A percentile compares a stretch with the other conserved stretches of the same genome.
phyloP scores from a whole-genome alignment of 2,888 invertebrate species.

The Drepanosiphum platanoidis region DNA sequence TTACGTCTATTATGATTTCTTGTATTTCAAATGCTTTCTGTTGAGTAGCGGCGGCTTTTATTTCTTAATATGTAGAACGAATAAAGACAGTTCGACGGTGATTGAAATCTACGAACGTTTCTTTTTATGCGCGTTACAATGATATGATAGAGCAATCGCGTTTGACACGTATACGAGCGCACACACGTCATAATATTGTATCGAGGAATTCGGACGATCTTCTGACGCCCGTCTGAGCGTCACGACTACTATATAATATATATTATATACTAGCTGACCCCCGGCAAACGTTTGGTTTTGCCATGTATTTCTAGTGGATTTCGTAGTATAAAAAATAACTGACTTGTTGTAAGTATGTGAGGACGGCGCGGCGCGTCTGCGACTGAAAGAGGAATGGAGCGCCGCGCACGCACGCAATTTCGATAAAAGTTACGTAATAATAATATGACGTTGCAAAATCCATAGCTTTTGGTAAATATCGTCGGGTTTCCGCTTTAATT shows the following conservation, averaged over 20 bases:
- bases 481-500: too few species aligned
- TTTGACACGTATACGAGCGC: not conserved
- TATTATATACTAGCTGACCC: too few species aligned
- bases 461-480: too few species aligned
- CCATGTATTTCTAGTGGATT: too few species aligned
- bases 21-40: not conserved
- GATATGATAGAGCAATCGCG: slow-evolving; percentile 27
- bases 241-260: not conserved
- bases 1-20: not conserved
- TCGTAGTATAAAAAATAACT: too few species aligned
- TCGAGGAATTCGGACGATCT: slow-evolving; percentile 19
- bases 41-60: not conserved
- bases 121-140: not conserved
- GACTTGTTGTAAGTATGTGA: too few species aligned
- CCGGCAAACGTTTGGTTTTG: too few species aligned
- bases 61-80: not conserved
- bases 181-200: not conserved
- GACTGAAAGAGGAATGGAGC: too few species aligned
- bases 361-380: too few species aligned
- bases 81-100: not conserved
- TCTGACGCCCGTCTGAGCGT: not conserved
- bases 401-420: too few species aligned
- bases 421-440: too few species aligned
- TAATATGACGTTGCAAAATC: too few species aligned
- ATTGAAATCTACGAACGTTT: slow-evolving; percentile 11